A percentile compares a stretch with the other conserved stretches of the same genome.
Conservation (phyloP, 2,113 vertebrate genomes). For the Poeciliopsis prolifica region DNA sequence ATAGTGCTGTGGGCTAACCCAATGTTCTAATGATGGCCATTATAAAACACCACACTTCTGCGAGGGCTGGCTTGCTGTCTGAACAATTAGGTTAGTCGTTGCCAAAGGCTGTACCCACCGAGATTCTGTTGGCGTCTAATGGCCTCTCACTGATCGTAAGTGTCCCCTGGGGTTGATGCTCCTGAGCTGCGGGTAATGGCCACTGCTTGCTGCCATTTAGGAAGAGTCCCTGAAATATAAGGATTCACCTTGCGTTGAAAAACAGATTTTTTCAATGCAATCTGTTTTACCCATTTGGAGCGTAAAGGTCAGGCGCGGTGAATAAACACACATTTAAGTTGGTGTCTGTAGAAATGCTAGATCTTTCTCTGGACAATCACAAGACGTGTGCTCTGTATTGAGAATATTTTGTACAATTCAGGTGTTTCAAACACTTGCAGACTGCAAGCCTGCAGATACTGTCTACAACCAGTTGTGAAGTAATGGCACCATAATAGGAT, state of each 20-base stretch:
- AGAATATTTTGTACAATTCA: no score
- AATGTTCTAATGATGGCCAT: conserved; percentile 43
- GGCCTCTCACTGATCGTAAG: conserved; percentile 45
- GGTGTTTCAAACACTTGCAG: neutral
- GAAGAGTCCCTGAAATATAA: conserved; percentile 6
- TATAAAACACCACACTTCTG: conserved; percentile 28
- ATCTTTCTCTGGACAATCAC: neutral
- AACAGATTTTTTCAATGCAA: no score
- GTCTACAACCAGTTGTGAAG: neutral
- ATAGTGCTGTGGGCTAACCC: conserved; percentile 25
- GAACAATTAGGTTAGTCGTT: conserved; percentile 51
- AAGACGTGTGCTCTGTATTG: neutral
- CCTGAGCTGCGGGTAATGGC: conserved; percentile 36
- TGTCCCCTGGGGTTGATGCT: conserved; percentile 29
- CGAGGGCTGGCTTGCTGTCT: conserved; percentile 37
- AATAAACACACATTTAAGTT: neutral
- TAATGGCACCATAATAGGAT: neutral
- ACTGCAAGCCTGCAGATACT: no score
- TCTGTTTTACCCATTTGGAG: neutral
- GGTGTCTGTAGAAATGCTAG: neutral
- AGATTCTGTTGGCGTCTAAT: conserved; percentile 56
- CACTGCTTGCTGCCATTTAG: conserved; percentile 31
- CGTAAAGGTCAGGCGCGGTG: neutral
- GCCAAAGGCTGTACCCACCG: conserved; percentile 42
- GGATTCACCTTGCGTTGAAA: neutral